phyloP scores from a whole-genome alignment of 2,797 vertebrate species.

The Chrosomus eos region DNA sequence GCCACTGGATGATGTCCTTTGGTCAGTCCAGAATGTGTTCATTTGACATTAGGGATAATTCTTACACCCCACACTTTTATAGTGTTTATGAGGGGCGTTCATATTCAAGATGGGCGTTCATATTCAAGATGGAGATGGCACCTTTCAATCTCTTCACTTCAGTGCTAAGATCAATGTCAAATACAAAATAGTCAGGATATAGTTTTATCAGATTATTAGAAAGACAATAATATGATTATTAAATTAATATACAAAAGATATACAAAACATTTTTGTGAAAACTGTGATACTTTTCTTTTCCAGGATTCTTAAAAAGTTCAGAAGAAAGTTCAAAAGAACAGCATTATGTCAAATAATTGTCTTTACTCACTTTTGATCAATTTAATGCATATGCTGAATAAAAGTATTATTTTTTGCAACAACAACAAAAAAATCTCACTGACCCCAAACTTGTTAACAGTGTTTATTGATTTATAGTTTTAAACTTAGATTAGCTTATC shows the following conservation, averaged over 20 bases:
- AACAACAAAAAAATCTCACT: not conserved
- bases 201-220: not conserved
- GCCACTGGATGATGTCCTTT: not conserved
- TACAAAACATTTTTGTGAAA: no score
- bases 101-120: not conserved
- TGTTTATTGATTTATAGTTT: not conserved
- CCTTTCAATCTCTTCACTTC: not conserved
- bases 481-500: not conserved
- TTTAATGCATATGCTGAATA: not conserved
- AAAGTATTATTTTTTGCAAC: not conserved
- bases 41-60: not conserved
- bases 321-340: not conserved
- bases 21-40: not conserved
- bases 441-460: not conserved
- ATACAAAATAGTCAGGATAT: not conserved
- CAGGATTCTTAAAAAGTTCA: not conserved
- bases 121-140: not conserved
- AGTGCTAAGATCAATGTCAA: constrained; percentile 12
- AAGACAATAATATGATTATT: not conserved
- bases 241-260: no score
- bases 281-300: not conserved
- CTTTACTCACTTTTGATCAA: not conserved
- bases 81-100: constrained; percentile 1
- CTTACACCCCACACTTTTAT: not conserved
- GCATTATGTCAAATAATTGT: not conserved